Evolutionary conservation across 2,888 invertebrate genomes (phyloP).

Genomic region (Tryphoninae sp.): DNA sequence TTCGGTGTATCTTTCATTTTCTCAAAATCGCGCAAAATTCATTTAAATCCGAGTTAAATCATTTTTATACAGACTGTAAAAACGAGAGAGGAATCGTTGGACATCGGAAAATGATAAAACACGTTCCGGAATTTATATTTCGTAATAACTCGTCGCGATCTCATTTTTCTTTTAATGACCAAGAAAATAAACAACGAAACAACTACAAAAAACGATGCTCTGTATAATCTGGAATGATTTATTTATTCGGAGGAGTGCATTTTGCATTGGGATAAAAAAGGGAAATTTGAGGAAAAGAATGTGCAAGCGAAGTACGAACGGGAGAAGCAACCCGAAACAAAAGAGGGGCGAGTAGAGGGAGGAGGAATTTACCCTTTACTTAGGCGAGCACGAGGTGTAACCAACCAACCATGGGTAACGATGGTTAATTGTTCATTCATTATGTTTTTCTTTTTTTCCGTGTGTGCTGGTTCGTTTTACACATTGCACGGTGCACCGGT

Average conservation of each 20-base stretch:
- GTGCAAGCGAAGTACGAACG: background rate
- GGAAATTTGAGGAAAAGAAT: background rate
- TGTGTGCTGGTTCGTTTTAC: background rate
- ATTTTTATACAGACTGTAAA: too few species aligned
- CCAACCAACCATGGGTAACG: slow-evolving; percentile 40
- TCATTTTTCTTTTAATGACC: background rate
- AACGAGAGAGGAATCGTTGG: too few species aligned
- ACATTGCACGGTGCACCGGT: slow-evolving; percentile 12
- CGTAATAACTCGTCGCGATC: too few species aligned
- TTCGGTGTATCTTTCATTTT: too few species aligned
- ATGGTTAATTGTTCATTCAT: slow-evolving; percentile 49
- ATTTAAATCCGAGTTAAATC: too few species aligned
- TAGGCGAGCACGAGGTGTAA: slow-evolving; percentile 13
- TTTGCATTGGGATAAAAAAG: background rate
- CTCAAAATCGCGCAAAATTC: too few species aligned
- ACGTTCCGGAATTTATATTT: too few species aligned
- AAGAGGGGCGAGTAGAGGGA: background rate
- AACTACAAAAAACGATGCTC: background rate
- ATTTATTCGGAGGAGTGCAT: background rate
- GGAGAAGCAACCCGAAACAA: background rate
- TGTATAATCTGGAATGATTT: background rate
- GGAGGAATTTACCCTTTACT: background rate
- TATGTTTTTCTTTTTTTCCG: slow-evolving; percentile 9
- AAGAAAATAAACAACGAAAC: background rate
- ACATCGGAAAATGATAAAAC: too few species aligned